Base-by-base conservation (phyloP, 2,888 invertebrate genomes). In the Antheraea assamensis region DNA sequence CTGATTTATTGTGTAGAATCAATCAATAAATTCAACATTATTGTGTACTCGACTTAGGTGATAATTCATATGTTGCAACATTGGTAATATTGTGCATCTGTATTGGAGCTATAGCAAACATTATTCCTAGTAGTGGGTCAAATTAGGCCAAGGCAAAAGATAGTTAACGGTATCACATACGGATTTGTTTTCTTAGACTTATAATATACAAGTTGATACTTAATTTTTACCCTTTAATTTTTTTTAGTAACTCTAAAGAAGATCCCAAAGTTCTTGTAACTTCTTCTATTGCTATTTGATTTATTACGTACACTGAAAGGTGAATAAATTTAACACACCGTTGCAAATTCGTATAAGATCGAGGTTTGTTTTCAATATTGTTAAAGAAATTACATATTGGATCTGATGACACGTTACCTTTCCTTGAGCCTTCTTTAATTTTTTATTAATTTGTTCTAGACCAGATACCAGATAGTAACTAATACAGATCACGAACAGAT, bases 401-500 rank as follows among this genome's bases (percentile, higher is more conserved):
- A 15, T 52, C 49, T 52, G 21, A 7, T 21, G 30, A 19, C 24
- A 8, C 15, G 30, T 74, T 82, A 93, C 94, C 89, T 93, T 94
- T 61, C 93, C 92, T 76, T 92, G 91, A 0, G 90, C 93, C 1
- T 84, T 83, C 0, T 88, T 74, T 5, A 94, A 81, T 73, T 90
- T 92, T 72, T 85, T 86, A 77, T 97, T 97, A 3, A 97, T 89
- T 81, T 96, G 96, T 35, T 95, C 92, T 79, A 97, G 95, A 71
- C 96, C 94, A 31, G 96, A 95, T 0, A 96, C 95, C 78, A 97
- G 87, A 49, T 97, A 96, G 79, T 96, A 95, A 83, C 97, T 97
- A 76, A 97, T 92, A 71, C 96, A 92, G 83, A 97, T 97, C 71
- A 97, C 96, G 83, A 97, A 97, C 52, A 97, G 87, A 83, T 97